Conservation (phyloP, 2,113 vertebrate species). For the Oplegnathus fasciatus region DNA sequence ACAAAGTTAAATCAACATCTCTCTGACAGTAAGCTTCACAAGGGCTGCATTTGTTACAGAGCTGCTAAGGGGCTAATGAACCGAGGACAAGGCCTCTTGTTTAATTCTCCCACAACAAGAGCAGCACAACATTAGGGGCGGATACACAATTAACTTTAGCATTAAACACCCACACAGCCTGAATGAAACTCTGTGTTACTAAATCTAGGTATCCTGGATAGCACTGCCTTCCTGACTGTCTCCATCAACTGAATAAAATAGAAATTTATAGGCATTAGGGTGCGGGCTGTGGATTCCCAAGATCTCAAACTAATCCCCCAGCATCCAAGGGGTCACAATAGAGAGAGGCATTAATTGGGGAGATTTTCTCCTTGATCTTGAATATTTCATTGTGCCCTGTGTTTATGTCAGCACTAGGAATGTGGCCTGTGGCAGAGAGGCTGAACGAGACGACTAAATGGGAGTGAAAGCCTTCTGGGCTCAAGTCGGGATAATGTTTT, state of each 20-base stretch:
- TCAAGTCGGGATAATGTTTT: slow-evolving; percentile 56
- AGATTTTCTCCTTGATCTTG: slow-evolving; percentile 70
- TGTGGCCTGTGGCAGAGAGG: slow-evolving; percentile 61
- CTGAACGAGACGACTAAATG: slow-evolving; percentile 46
- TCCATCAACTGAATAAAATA: slow-evolving; percentile 19
- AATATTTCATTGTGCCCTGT: slow-evolving; percentile 70
- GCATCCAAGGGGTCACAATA: slow-evolving; percentile 63
- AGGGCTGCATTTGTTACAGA: not conserved
- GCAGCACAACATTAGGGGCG: slow-evolving; percentile 9
- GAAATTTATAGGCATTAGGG: slow-evolving; percentile 12
- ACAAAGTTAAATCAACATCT: not conserved
- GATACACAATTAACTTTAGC: slow-evolving; percentile 32
- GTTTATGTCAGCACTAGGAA: slow-evolving; percentile 60
- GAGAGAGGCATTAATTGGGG: slow-evolving; percentile 69
- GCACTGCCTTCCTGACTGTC: slow-evolving; percentile 1
- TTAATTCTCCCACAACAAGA: slow-evolving; percentile 40
- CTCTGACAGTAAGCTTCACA: slow-evolving; percentile 6
- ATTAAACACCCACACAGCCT: slow-evolving; percentile 17
- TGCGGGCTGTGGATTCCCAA: slow-evolving; percentile 39
- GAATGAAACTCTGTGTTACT: slow-evolving; percentile 23
- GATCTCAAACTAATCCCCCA: slow-evolving; percentile 63
- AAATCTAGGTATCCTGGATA: slow-evolving; percentile 17
- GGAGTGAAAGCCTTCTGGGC: slow-evolving; percentile 50
- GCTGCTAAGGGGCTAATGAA: slow-evolving; percentile 35
- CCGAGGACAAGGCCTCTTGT: slow-evolving; percentile 23